Base-by-base conservation (phyloP, 2,113 vertebrate genomes). In the Antidorcas marsupialis region DNA sequence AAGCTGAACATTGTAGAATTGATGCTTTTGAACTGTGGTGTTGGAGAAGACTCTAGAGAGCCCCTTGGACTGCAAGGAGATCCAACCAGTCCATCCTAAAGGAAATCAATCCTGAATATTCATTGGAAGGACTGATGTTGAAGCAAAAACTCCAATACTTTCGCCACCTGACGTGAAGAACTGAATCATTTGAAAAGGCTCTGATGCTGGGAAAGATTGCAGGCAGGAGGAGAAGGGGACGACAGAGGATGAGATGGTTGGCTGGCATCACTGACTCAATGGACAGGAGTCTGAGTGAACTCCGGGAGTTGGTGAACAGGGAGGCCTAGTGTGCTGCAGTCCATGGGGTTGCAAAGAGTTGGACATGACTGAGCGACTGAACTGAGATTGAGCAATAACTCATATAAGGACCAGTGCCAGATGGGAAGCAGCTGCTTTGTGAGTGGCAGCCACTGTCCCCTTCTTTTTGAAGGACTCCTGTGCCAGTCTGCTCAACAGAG, bases 351-450 rank as follows among this genome's bases (percentile, higher is more conserved):
- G 10, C 64, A 39, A 67, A 36, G 67, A 71, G n/a, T 23, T 21
- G n/a, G n/a, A 71, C n/a, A 36, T 2, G 5, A 23, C 67, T 36
- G 9, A 39, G n/a, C 0, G 19, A 36, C n/a, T 71, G 67, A 39
- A 71, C n/a, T 12, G 67, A 71, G 67, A 39, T 0, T 71, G 67
- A 7, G 50, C 25, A 14, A 6, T 28, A 25, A 59, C 43, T 82
- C n/a, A 33, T 2, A 8, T 7, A 39, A 53, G 64, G 64, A 50
- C 28, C 53, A 57, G 16, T 7, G 67, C 27, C 11, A 53, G 28
- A 16, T 3, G 2, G 9, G 11, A 33, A 36, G 5, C 0, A 43
- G 39, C 2, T 39, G 13, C 43, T 64, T 27, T 5, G 4, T 53
- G 36, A 81, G 23, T 15, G 50, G 6, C 11, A 36, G 62, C 74